Base-by-base conservation (phyloP, 2,113 vertebrate species). In the Oncorhynchus tshawytscha region DNA sequence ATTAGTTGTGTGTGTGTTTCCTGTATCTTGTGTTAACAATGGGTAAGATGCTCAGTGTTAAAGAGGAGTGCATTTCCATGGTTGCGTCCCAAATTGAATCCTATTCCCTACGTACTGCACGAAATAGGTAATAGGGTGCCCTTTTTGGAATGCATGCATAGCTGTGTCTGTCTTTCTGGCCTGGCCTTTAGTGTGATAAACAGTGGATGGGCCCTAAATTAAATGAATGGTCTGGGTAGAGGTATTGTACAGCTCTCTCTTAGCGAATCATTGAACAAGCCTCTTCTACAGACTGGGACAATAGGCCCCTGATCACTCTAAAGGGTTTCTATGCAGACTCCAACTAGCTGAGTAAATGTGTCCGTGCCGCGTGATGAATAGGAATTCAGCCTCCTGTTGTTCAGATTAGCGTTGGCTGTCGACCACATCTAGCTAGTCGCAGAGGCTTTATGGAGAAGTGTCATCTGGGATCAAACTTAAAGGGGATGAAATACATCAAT, bases 341-440 rank as follows among this genome's bases (percentile, higher is more conserved):
- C 67, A 72, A 75, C 66, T 72, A 45, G 67, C 75, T 65, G 66
- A 70, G 66, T 72, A 67, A 49, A 78, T 72, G 49, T 75, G 24
- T 22, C 69, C 60, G 51, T 49, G 16, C 9, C 5, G 5, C 48
- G 20, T 67, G 78, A 80, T 48, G 5, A 76, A 68, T 67, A 16
- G 73, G 70, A 67, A 45, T 16, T 31, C 54, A 6, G 59, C n/a
- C 18, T n/a, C 7, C n/a, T 0, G 3, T 2, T 11, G 59, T 5
- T 20, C 54, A 57, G 54, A 45, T 9, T 45, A 45, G 2, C 39
- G 9, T 45, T 45, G 9, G 8, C 39, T 45, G 39, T 45, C 8
- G 1, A 45, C 39, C 11, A 45, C 39, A 45, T 11, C 9, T 3
- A 45, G 5, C 12, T 18, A 18, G 3, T 16, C 16, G 18, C 51